Percentiles rank a stretch among this genome's conserved stretches.
Conservation (phyloP, 2,113 vertebrate species). For the Mobula birostris region DNA sequence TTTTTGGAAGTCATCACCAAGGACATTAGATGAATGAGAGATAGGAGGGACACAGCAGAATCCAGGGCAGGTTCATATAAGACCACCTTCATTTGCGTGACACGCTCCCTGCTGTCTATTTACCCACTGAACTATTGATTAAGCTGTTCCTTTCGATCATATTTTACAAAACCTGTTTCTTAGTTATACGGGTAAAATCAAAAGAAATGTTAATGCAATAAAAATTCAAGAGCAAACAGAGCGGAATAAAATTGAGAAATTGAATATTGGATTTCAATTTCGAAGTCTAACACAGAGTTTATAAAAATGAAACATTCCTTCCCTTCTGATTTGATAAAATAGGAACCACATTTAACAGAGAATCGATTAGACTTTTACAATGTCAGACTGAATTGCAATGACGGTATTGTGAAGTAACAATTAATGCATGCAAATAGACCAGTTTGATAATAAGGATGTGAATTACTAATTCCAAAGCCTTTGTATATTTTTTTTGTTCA, state of each 20-base stretch:
- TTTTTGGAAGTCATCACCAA: neutral
- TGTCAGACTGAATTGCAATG: constrained; percentile 13
- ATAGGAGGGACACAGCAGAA: neutral
- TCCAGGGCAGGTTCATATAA: neutral
- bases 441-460: neutral
- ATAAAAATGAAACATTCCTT: constrained; percentile 10
- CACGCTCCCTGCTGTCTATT: neutral
- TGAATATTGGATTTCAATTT: neutral
- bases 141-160: neutral
- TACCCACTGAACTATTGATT: neutral
- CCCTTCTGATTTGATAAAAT: neutral
- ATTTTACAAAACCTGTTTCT: neutral
- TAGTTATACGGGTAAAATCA: no score
- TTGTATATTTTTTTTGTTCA: constrained; percentile 25
- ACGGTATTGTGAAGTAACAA: constrained; percentile 8
- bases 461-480: constrained; percentile 27
- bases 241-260: neutral
- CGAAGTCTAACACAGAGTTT: neutral
- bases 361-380: constrained; percentile 11
- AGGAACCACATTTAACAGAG: neutral
- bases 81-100: neutral
- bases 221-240: neutral
- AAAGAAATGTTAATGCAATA: neutral
- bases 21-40: neutral
- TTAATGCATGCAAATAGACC: neutral